Percentiles rank a stretch among this genome's conserved stretches.
phyloP scores from a whole-genome alignment of 2,797 vertebrate species.

The Dendrocincla tyrannina region DNA sequence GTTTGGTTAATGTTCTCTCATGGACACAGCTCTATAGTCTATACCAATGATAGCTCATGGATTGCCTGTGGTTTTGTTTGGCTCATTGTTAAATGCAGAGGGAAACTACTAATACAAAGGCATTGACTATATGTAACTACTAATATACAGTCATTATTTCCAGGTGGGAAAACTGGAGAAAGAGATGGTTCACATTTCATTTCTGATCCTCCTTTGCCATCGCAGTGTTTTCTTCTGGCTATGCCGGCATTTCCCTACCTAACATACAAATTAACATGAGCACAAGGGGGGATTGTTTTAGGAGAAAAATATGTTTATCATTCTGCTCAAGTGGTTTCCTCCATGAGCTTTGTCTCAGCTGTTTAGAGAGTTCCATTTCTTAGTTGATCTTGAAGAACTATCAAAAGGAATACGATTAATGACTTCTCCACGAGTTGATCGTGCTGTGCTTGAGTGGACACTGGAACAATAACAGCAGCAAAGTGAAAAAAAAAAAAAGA shows the following conservation, averaged over 20 bases:
- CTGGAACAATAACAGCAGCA: neutral
- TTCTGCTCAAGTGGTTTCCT: neutral
- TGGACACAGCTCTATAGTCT: neutral
- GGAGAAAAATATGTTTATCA: neutral
- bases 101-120: neutral
- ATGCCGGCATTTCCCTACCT: neutral
- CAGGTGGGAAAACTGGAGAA: neutral
- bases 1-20: neutral
- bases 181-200: neutral
- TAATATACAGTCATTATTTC: neutral
- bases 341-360: neutral
- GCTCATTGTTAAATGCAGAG: neutral
- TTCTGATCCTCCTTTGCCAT: neutral
- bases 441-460: neutral
- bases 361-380: neutral
- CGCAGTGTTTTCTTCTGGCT: neutral
- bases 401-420: neutral
- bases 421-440: neutral
- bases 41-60: neutral
- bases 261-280: neutral
- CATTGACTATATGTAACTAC: neutral
- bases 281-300: neutral
- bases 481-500: rapidly evolving
- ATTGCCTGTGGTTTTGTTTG: neutral
- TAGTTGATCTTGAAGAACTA: neutral